Evolutionary conservation across 2,113 vertebrate genomes (phyloP).

Genomic region (Melanocharis versteri): DNA sequence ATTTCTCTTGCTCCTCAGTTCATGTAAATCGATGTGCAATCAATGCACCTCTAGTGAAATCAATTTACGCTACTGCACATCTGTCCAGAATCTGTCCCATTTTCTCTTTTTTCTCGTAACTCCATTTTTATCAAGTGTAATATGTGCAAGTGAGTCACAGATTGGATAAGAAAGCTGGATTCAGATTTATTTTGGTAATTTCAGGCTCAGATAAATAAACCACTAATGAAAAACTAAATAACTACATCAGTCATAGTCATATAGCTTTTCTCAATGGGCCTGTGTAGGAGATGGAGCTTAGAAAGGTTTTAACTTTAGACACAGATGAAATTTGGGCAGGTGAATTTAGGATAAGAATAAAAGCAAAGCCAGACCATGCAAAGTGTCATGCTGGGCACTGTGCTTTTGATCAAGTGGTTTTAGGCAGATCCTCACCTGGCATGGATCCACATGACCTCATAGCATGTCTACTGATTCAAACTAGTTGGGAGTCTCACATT

Average conservation of each 20-base stretch:
- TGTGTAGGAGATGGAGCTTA: neutral
- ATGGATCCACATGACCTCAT: neutral
- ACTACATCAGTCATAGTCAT: neutral
- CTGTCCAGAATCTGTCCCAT: neutral
- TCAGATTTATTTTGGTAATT: neutral
- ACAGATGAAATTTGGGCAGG: neutral
- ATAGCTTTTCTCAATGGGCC: neutral
- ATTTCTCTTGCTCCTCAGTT: neutral
- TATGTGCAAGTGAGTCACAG: neutral
- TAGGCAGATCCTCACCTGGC: neutral
- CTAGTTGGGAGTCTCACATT: neutral
- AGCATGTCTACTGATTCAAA: neutral
- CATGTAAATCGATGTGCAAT: neutral
- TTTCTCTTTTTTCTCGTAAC: neutral
- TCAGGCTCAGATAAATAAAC: neutral
- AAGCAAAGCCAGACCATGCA: neutral
- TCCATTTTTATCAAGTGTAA: neutral
- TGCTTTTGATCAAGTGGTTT: neutral
- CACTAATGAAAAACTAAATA: neutral
- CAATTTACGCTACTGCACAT: neutral
- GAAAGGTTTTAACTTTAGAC: neutral
- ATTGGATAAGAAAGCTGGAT: neutral
- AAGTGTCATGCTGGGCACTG: neutral
- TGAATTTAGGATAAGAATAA: neutral
- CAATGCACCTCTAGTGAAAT: neutral